Evolutionary conservation across 1,140 invertebrate species (phyloP).

Genomic region (Drosophila baimaii): DNA sequence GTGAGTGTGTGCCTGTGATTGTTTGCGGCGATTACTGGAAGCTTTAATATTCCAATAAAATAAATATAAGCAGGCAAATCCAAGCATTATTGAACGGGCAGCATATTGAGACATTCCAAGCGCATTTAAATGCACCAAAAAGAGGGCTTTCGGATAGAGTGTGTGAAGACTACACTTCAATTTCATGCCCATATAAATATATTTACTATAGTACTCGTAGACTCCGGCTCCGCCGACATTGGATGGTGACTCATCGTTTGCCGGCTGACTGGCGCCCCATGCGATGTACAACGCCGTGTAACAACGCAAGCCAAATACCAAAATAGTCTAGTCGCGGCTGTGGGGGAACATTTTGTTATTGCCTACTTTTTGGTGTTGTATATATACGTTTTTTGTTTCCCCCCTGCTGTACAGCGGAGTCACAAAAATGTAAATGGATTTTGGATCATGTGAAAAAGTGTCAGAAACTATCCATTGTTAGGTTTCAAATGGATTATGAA

Average conservation of each 20-base stretch:
- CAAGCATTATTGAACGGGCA: slow-evolving; percentile 9
- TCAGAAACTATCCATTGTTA: background rate
- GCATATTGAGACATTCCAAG: slow-evolving; percentile 40
- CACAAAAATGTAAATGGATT: background rate
- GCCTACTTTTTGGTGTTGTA: slow-evolving; percentile 53
- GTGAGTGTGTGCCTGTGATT: slow-evolving; percentile 41
- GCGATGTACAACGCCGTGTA: slow-evolving; percentile 32
- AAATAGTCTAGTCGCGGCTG: slow-evolving; percentile 1
- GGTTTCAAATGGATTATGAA: background rate
- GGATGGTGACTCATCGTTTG: slow-evolving; percentile 65
- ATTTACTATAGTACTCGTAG: background rate
- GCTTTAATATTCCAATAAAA: slow-evolving; percentile 66
- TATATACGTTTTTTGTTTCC: slow-evolving; percentile 31
- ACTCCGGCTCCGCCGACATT: slow-evolving; percentile 11
- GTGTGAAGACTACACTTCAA: slow-evolving; percentile 51
- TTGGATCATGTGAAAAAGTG: background rate
- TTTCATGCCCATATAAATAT: slow-evolving; percentile 38
- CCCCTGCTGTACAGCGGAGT: background rate
- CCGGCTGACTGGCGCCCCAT: slow-evolving; percentile 67
- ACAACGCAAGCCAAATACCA: slow-evolving; percentile 22
- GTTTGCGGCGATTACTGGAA: slow-evolving; percentile 61
- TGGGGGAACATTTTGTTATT: slow-evolving; percentile 47
- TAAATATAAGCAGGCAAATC: slow-evolving; percentile 52
- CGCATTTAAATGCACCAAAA: slow-evolving; percentile 13
- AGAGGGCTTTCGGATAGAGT: background rate